A percentile compares a stretch with the other conserved stretches of the same genome.
Evolutionary conservation across 1,140 invertebrate species (phyloP).

Genomic region (Proctacanthus coquilletti): DNA sequence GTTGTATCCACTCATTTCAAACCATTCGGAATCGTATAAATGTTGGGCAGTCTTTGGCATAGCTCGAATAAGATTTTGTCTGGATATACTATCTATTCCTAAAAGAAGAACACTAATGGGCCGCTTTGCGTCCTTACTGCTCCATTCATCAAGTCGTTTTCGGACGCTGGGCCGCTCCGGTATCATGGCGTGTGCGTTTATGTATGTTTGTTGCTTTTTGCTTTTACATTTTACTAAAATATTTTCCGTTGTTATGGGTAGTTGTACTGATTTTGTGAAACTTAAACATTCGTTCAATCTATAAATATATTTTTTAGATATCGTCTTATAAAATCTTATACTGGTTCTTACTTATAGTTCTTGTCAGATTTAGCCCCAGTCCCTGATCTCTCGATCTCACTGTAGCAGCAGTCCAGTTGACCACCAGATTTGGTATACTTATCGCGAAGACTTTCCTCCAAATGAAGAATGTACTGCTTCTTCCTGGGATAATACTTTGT

Average conservation of each 20-base stretch:
- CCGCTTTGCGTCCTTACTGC: slow-evolving; percentile 13
- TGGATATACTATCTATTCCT: slow-evolving; percentile 69
- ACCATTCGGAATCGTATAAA: slow-evolving; percentile 40
- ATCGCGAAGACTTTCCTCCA: slow-evolving; percentile 17
- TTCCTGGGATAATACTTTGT: slow-evolving; percentile 21
- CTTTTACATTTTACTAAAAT: slow-evolving; percentile 33
- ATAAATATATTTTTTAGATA: neutral
- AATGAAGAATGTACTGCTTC: slow-evolving; percentile 17
- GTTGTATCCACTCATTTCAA: slow-evolving; percentile 34
- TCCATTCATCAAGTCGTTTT: slow-evolving; percentile 18
- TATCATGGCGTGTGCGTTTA: slow-evolving; percentile 22
- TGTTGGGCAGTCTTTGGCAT: slow-evolving; percentile 57
- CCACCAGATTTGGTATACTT: slow-evolving; percentile 17
- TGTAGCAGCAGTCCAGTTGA: slow-evolving; percentile 36
- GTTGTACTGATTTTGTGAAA: slow-evolving; percentile 19
- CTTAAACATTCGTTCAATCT: slow-evolving; percentile 21
- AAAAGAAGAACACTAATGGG: slow-evolving; percentile 45
- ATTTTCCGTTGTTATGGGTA: slow-evolving; percentile 31
- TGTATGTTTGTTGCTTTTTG: slow-evolving; percentile 16
- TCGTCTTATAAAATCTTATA: neutral
- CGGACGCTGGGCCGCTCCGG: slow-evolving; percentile 14
- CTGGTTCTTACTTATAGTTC: slow-evolving; percentile 31
- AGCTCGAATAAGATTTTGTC: slow-evolving; percentile 55
- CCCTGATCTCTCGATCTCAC: slow-evolving; percentile 28
- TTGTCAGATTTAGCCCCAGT: slow-evolving; percentile 22